Evolutionary conservation across 2,797 vertebrate genomes (phyloP).

Genomic region (Danio kyathit): DNA sequence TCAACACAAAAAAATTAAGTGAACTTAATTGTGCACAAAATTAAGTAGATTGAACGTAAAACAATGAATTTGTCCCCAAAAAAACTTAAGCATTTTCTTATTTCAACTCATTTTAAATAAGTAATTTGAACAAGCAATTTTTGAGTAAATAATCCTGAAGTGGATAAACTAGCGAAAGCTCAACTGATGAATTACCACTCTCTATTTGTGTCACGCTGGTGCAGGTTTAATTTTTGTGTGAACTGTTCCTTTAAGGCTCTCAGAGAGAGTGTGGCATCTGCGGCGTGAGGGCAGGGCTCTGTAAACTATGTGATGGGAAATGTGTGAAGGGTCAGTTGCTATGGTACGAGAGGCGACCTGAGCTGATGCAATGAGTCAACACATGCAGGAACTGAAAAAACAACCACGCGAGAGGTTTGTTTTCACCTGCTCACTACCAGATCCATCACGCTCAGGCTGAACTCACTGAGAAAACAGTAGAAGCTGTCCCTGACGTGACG

Average conservation of each 20-base stretch:
- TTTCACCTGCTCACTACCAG: neutral
- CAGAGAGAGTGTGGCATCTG: neutral
- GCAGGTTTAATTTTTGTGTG: neutral
- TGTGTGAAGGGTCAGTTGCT: constrained; percentile 53
- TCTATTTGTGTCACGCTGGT: neutral
- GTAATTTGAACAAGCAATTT: no score
- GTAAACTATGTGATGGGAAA: constrained; percentile 33
- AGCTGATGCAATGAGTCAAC: constrained; percentile 43
- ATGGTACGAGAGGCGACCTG: constrained; percentile 13
- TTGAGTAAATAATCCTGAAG: no score
- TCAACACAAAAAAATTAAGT: no score
- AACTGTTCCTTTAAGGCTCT: constrained; percentile 15
- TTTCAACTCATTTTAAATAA: no score
- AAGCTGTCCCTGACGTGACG: neutral
- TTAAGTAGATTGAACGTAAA: no score
- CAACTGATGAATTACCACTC: no score
- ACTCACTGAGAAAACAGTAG: constrained; percentile 18
- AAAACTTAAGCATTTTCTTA: no score
- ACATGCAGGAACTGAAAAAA: constrained; percentile 26
- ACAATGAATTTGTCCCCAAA: no score
- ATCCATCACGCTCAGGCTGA: constrained; percentile 19
- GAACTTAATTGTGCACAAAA: no score
- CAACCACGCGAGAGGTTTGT: neutral
- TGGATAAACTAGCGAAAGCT: no score
- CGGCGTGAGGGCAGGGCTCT: neutral